These are phyloP conservation scores for Drosophila mettleri DNA, from an alignment of 2,888 invertebrate species.

Conservation along the genomic window DNA sequence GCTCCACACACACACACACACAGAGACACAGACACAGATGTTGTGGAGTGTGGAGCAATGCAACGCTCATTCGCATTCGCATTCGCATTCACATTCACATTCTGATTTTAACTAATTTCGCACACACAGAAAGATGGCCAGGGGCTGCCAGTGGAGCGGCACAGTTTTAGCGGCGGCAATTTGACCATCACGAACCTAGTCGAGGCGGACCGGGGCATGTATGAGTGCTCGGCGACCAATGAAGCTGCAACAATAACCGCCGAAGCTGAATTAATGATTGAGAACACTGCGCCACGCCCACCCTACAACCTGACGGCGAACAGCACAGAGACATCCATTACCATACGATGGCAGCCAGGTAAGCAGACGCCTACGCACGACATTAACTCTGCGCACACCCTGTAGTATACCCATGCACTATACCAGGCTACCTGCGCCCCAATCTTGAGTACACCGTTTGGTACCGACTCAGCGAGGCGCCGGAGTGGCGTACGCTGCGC, in stretches of 20 bases:
- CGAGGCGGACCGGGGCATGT: conserved; percentile 94
- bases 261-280: conserved; percentile 92
- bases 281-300: conserved; percentile 95
- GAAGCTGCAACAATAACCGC: conserved; percentile 93
- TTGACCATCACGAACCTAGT: conserved; percentile 92
- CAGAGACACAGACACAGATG: not conserved
- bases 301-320: conserved; percentile 94
- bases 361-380: conserved; percentile 35
- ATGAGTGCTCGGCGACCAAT: conserved; percentile 93
- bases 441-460: conserved; percentile 94
- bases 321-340: conserved; percentile 89
- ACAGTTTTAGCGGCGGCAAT: conserved; percentile 90
- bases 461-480: conserved; percentile 91
- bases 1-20: conserved; percentile 7
- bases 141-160: conserved; percentile 89
- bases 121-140: conserved; percentile 89
- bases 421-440: conserved; percentile 90
- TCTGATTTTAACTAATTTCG: conserved; percentile 53
- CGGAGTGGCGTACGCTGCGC: conserved; percentile 93
- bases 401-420: not conserved
- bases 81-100: conserved; percentile 2
- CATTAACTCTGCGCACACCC: not conserved
- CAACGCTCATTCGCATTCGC: not conserved
- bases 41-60: not conserved
- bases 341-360: conserved; percentile 92